A percentile compares a stretch with the other conserved stretches of the same genome.
Evolutionary conservation across 2,888 invertebrate species (phyloP).

Genomic region (Chrysolina haemoptera): DNA sequence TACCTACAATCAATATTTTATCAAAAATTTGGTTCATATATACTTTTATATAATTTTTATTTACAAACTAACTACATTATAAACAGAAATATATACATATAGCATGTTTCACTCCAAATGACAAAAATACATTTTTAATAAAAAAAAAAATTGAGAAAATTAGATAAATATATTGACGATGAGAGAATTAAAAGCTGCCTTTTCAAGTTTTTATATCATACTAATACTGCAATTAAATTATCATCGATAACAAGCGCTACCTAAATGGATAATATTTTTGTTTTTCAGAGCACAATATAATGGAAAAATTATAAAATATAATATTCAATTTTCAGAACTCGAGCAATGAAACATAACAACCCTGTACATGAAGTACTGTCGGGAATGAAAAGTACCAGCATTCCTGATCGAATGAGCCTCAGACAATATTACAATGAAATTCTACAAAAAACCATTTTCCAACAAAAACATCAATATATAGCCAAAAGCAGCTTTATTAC

Average conservation of each 20-base stretch:
- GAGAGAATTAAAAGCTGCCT: not conserved
- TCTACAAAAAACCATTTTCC: not conserved
- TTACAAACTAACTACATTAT: constrained; percentile 47
- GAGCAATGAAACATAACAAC: too few species aligned
- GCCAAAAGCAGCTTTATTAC: not conserved
- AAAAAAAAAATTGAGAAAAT: constrained; percentile 9
- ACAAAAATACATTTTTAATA: not conserved
- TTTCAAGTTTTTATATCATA: not conserved
- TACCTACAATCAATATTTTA: constrained; percentile 30
- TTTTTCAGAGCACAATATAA: too few species aligned
- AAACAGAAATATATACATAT: constrained; percentile 45
- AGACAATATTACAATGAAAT: not conserved
- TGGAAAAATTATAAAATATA: too few species aligned
- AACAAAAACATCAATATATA: not conserved
- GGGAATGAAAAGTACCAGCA: too few species aligned
- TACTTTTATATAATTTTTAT: constrained; percentile 41
- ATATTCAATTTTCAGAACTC: too few species aligned
- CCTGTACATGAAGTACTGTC: too few species aligned
- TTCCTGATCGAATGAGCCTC: too few species aligned
- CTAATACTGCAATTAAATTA: not conserved
- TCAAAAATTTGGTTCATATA: constrained; percentile 44
- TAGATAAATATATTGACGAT: constrained; percentile 1
- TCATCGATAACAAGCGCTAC: not conserved
- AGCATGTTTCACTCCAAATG: constrained; percentile 34
- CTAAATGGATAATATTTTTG: not conserved